Evolutionary conservation across 2,797 vertebrate species (phyloP).

Genomic region (Cephalopachus bancanus): DNA sequence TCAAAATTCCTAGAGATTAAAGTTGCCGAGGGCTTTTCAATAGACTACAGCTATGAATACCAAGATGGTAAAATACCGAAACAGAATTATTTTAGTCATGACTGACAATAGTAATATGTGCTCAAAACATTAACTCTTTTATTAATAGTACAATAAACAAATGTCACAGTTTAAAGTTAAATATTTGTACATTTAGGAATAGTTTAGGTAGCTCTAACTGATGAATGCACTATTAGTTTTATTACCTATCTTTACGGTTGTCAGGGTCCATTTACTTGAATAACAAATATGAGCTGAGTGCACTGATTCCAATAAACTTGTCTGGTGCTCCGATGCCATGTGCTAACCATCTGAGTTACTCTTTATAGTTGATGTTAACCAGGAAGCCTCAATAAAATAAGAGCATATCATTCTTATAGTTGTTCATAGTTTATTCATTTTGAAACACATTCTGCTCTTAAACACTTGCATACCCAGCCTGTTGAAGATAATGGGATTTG

Average conservation of each 20-base stretch:
- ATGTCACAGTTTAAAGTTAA: background rate
- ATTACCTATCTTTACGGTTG: conserved; percentile 61
- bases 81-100: conserved; percentile 37
- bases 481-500: conserved; percentile 67
- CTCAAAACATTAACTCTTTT: background rate
- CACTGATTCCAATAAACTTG: conserved; percentile 48
- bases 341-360: conserved; percentile 60
- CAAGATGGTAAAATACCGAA: background rate
- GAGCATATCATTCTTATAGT: conserved; percentile 47
- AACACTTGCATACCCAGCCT: conserved; percentile 46
- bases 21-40: background rate
- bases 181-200: conserved; percentile 37
- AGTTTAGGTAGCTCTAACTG: conserved; percentile 52
- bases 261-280: conserved; percentile 69
- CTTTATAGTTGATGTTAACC: conserved; percentile 66
- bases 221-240: conserved; percentile 53
- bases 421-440: conserved; percentile 65
- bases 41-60: background rate
- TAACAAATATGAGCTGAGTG: conserved; percentile 1
- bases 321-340: background rate
- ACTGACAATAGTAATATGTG: background rate
- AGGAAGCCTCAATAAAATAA: conserved; percentile 74
- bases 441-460: conserved; percentile 51
- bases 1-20: conserved; percentile 1
- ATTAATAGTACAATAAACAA: conserved; percentile 47